These are phyloP conservation scores for Itoplectis maculator DNA, from an alignment of 2,888 invertebrate species.

Conservation along the genomic window DNA sequence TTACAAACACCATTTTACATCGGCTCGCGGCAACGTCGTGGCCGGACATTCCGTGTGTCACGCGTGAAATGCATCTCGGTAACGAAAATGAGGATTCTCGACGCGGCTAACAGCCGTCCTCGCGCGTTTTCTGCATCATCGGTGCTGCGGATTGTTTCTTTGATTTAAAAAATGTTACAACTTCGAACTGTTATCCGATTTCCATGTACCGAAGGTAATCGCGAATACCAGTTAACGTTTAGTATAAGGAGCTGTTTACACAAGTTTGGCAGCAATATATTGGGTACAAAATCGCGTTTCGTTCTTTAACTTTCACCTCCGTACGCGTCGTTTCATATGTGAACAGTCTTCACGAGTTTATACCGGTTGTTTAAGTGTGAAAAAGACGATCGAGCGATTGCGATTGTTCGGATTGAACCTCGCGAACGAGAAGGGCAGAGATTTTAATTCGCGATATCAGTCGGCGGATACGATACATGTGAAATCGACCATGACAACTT, in stretches of 20 bases:
- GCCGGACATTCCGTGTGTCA: constrained; percentile 13
- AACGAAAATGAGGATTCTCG: constrained; percentile 30
- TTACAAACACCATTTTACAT: constrained; percentile 65
- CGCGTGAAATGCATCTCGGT: constrained; percentile 32
- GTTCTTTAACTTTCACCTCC: constrained; percentile 7
- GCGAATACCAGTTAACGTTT: neutral
- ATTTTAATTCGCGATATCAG: constrained; percentile 26
- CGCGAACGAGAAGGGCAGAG: constrained; percentile 17
- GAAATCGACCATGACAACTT: constrained; percentile 33
- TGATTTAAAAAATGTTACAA: constrained; percentile 1
- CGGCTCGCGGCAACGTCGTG: constrained; percentile 28
- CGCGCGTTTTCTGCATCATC: neutral
- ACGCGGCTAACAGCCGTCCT: neutral
- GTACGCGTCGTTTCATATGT: constrained; percentile 19
- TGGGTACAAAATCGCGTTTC: constrained; percentile 39
- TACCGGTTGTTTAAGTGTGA: constrained; percentile 4
- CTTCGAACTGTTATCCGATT: neutral
- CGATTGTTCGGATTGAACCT: neutral
- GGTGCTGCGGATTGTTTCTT: neutral
- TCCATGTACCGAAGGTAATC: neutral
- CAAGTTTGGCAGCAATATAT: constrained; percentile 56
- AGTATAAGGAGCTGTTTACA: neutral
- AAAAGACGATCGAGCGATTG: constrained; percentile 1
- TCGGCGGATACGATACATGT: constrained; percentile 14
- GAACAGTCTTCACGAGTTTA: neutral